A percentile compares a stretch with the other conserved stretches of the same genome.
Conservation (phyloP, 2,888 invertebrate species). For the Fabriciana adippe region DNA sequence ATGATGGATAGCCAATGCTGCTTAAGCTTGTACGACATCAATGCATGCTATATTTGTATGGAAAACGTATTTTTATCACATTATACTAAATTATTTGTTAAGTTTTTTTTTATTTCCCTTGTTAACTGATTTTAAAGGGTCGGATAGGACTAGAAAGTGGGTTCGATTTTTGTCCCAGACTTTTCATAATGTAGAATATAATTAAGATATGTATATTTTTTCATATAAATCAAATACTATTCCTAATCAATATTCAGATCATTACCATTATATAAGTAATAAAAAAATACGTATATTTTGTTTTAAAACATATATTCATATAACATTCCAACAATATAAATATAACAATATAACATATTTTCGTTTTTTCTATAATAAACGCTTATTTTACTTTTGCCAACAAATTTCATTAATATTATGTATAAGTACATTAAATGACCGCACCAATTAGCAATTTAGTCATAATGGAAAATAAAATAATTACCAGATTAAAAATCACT, state of each 20-base stretch:
- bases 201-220: not conserved
- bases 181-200: not conserved
- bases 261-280: too few species aligned
- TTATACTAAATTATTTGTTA: slow-evolving; percentile 4
- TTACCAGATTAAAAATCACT: too few species aligned
- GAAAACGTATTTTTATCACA: slow-evolving; percentile 33
- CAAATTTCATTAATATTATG: too few species aligned
- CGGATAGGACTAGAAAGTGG: not conserved
- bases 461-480: too few species aligned
- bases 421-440: too few species aligned
- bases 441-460: too few species aligned
- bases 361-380: too few species aligned
- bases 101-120: not conserved
- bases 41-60: slow-evolving; percentile 34
- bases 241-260: not conserved
- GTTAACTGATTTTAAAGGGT: not conserved
- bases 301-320: too few species aligned
- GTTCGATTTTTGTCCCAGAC: not conserved
- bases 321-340: too few species aligned
- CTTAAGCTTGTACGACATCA: slow-evolving; percentile 29
- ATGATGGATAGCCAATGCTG: slow-evolving; percentile 59
- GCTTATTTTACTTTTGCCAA: too few species aligned
- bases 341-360: too few species aligned
- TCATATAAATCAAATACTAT: not conserved
- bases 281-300: too few species aligned